A percentile compares a stretch with the other conserved stretches of the same genome.
Conservation (phyloP, 1,140 invertebrate species). For the Meloidogyne exigua region DNA sequence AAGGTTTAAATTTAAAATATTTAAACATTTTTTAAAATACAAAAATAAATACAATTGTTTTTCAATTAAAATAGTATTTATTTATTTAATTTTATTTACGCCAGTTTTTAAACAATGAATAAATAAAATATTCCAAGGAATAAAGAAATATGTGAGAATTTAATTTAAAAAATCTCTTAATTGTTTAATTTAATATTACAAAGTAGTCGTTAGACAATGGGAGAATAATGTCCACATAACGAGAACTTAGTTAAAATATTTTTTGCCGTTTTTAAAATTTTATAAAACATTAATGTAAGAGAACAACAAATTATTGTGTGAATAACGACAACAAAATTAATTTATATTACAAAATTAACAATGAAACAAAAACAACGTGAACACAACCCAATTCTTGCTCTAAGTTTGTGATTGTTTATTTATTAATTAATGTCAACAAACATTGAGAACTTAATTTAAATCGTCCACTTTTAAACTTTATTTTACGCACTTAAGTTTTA, state of each 20-base stretch:
- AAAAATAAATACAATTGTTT: neutral
- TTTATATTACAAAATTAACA: neutral
- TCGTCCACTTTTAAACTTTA: neutral
- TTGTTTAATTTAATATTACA: neutral
- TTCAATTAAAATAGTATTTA: neutral
- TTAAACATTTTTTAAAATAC: neutral
- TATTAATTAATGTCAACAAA: neutral
- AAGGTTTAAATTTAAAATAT: neutral
- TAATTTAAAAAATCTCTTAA: too few species aligned
- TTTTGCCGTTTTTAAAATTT: neutral
- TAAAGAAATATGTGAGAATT: neutral
- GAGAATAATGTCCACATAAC: neutral
- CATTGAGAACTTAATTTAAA: neutral
- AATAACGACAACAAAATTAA: neutral
- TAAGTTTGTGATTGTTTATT: neutral
- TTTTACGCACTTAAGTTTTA: neutral
- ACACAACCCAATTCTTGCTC: neutral
- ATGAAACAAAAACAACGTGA: constrained; percentile 2
- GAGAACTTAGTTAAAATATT: neutral
- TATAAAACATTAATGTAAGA: neutral
- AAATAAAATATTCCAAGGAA: neutral
- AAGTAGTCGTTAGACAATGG: neutral
- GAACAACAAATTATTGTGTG: neutral
- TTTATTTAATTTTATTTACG: neutral
- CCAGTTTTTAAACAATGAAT: neutral